Base-by-base conservation (phyloP, 2,888 invertebrate genomes). In the Apodemia mormo region DNA sequence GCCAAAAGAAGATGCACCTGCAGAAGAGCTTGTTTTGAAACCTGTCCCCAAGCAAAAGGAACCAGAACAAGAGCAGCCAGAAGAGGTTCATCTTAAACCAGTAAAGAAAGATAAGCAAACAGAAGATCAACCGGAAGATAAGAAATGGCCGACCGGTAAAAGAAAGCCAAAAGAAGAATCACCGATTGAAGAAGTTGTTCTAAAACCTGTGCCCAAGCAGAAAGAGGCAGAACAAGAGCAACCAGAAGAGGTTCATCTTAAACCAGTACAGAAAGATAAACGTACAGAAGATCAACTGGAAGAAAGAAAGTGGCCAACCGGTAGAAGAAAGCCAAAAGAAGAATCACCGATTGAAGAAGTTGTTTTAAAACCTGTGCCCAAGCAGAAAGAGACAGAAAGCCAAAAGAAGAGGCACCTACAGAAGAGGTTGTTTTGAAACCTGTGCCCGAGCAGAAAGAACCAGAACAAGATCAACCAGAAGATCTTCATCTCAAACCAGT, bases 151-250 rank as follows among this genome's bases (percentile, higher is more conserved):
- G 65, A 85, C 87, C 65, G 79, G 83, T 10, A 79, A 83, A 76
- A 79, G 82, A 79, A 80, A 78, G 68, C 76, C 75, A 0, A 68
- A 76, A 8, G 79, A 81, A 68, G 67, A 54, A 61, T 85, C 83
- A 80, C 84, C 78, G 77, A 85, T 84, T 56, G 94, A 94, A 81
- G 89, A 93, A 74, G 86, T 94, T 0, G 80, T 81, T 37, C 80
- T 94, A 0, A 94, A 94, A 73, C 94, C 86, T 78, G 68, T 52
- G 3, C 52, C 74, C 75, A 92, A 78, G 54, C 78, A 81, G 74
- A 77, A 82, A 68, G 76, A 75, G 43, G 75, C 6, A 10, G 66
- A 75, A 3, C 83, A 82, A 69, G 70, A 68, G 66, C 70, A 73
- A 37, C 70, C 74, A 68, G 73, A 80, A 1, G 68, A 72, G 74